phyloP scores from a whole-genome alignment of 2,888 invertebrate genomes.

The Megamerina dolium region DNA sequence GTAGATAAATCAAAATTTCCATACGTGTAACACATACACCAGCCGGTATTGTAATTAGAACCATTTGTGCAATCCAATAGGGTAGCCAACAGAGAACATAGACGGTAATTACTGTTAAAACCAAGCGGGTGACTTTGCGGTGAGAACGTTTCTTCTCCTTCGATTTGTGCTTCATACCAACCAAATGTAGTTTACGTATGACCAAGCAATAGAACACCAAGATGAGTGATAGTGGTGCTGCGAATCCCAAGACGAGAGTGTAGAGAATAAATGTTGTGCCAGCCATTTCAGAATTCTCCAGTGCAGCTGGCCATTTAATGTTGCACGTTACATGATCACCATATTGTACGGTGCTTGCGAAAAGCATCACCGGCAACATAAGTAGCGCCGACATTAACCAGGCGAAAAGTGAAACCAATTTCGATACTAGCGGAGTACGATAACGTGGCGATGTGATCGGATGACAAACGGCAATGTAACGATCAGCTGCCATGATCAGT shows the following conservation, averaged over 20 bases:
- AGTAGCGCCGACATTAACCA: conserved; percentile 82
- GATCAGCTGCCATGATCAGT: conserved; percentile 88
- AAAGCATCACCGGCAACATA: conserved; percentile 85
- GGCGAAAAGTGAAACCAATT: conserved; percentile 75
- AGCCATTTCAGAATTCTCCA: conserved; percentile 55
- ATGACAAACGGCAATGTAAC: conserved; percentile 90
- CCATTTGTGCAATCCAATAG: conserved; percentile 87
- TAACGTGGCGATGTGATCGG: conserved; percentile 82
- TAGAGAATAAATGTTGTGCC: conserved; percentile 84
- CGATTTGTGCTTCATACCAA: conserved; percentile 85
- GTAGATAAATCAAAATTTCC: conserved; percentile 72
- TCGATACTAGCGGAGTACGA: conserved; percentile 80
- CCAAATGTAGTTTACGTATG: conserved; percentile 77
- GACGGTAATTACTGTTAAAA: conserved; percentile 84
- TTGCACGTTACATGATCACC: conserved; percentile 62
- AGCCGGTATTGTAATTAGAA: conserved; percentile 68
- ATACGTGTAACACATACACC: conserved; percentile 65
- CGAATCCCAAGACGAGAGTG: conserved; percentile 81
- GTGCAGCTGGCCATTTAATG: conserved; percentile 71
- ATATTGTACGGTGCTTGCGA: conserved; percentile 65
- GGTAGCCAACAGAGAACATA: conserved; percentile 90
- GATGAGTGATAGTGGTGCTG: conserved; percentile 77
- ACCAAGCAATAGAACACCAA: conserved; percentile 85
- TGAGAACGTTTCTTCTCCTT: conserved; percentile 86
- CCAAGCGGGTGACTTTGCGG: conserved; percentile 85